These are phyloP conservation scores for Melanitta fusca DNA, from an alignment of 2,797 vertebrate species.

Conservation along the genomic window DNA sequence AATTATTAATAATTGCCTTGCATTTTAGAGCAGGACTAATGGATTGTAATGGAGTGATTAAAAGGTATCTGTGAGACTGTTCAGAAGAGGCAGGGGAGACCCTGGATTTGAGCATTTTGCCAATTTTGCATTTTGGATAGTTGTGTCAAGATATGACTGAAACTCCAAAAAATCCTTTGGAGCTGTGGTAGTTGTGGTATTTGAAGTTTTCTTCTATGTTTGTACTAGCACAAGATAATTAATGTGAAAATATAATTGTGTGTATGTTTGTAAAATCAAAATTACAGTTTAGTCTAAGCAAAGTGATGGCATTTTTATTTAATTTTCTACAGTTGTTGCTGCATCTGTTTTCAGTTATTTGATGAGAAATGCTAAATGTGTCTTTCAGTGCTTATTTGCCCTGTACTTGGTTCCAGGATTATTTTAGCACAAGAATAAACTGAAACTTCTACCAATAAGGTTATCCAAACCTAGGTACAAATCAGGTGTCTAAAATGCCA, in stretches of 20 bases:
- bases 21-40: neutral
- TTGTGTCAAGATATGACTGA: neutral
- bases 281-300: neutral
- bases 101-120: neutral
- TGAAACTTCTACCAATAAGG: neutral
- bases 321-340: neutral
- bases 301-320: neutral
- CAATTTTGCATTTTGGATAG: neutral
- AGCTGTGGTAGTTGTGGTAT: neutral
- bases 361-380: neutral
- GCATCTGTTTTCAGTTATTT: neutral
- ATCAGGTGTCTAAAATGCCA: neutral
- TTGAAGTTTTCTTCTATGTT: neutral
- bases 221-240: neutral
- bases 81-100: neutral
- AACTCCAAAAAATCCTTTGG: neutral
- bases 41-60: neutral
- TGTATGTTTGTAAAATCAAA: neutral
- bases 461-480: neutral
- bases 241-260: neutral
- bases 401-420: neutral
- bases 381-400: neutral
- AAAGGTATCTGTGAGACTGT: neutral
- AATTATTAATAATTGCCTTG: neutral
- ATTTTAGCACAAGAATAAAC: neutral